These are phyloP conservation scores for Xenopus petersii DNA, from an alignment of 2,797 vertebrate species.

Conservation along the genomic window DNA sequence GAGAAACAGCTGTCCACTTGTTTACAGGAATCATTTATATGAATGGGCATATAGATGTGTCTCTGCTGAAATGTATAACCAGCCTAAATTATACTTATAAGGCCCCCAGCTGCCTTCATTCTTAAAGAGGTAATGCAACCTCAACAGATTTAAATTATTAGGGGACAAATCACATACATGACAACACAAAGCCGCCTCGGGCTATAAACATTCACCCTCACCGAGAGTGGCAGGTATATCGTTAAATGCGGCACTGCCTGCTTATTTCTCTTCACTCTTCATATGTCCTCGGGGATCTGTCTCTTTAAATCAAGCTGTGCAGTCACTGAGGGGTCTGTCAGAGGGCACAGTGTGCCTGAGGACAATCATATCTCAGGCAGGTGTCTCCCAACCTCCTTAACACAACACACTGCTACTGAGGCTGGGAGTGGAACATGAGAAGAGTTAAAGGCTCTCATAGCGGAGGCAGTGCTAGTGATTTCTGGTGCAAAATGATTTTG, in stretches of 20 bases:
- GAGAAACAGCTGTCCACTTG: too few relatives aligned
- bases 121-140: background rate
- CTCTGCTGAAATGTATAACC: background rate
- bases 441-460: too few relatives aligned
- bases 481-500: too few relatives aligned
- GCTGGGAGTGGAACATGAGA: too few relatives aligned
- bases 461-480: too few relatives aligned
- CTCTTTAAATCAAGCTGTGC: background rate
- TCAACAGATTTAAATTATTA: slow-evolving; percentile 7
- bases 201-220: background rate
- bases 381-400: background rate
- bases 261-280: background rate
- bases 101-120: background rate
- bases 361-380: slow-evolving; percentile 6
- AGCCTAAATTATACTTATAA: background rate
- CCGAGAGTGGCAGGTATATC: background rate
- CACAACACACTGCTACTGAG: background rate
- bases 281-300: slow-evolving; percentile 10
- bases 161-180: slow-evolving; percentile 8
- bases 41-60: background rate
- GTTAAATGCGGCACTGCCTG: background rate
- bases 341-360: background rate
- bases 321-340: slow-evolving; percentile 1
- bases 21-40: too few relatives aligned
- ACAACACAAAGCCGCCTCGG: slow-evolving; percentile 4